Evolutionary conservation across 2,113 vertebrate genomes (phyloP), one percentile per base, ranked within the genome.

Genomic region (Rhabdornis inornatus): DNA sequence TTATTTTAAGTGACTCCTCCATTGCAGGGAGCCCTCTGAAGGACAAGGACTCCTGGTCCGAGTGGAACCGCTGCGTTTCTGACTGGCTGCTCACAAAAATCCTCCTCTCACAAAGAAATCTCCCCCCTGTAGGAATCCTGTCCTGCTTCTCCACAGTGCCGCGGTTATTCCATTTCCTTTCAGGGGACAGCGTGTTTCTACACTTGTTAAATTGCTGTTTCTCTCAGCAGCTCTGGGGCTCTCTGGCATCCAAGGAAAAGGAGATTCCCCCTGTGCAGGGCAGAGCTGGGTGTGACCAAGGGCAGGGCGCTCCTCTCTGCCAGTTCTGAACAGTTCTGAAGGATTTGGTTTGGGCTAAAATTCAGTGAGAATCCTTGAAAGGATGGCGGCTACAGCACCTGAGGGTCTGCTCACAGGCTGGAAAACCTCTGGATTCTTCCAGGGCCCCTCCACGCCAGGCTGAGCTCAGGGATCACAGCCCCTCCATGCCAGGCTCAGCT

Each of bases 61-160:
- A 80, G 23, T n/a, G 0, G 35, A 59, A 49, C 28, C 0, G 0
- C 24, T 21, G 60, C 13, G 50, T 39, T 83, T 57, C 2, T 0
- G 15, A 2, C 35, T 0, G 17, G 35, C 78, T 74, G 70, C 21
- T 87, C 63, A 22, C 37, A 52, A 3, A 39, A 80, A 89, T 49
- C 66, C 49, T 47, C 44, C 53, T 33, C 50, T 57, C 22, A 37
- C 47, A 81, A 35, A 68, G 47, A 28, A 80, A 27, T 37, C 17
- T 89, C 42, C 37, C 64, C 35, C 33, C 71, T 20, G 47, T 7
- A 55, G 75, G 92, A 75, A 71, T 70, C 71, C 33, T 25, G 39
- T 53, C 53, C 75, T 33, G 53, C 65, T 69, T 83, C 89, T 72
- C 91, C 55, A 16, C 71, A 68, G 25, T 1, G 60, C 20, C 18